Percentiles rank a stretch among this genome's conserved stretches.
phyloP scores from a whole-genome alignment of 2,888 invertebrate species.

The Acheta domesticus region DNA sequence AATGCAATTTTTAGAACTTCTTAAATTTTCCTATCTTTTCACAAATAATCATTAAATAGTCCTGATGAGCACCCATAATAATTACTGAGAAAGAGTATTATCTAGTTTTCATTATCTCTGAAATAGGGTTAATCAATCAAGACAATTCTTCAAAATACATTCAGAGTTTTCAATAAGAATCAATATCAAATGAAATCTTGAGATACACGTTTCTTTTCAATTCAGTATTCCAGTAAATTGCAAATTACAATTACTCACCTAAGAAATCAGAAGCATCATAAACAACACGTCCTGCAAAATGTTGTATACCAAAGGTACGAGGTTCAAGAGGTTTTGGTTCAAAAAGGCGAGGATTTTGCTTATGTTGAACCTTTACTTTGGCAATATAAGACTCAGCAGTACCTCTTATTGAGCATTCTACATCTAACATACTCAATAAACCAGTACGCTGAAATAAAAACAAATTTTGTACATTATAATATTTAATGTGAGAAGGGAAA shows the following conservation, averaged over 20 bases:
- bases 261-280: constrained; percentile 89
- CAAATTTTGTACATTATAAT: constrained; percentile 23
- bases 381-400: constrained; percentile 76
- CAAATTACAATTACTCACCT: constrained; percentile 43
- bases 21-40: too few species aligned
- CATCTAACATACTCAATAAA: constrained; percentile 85
- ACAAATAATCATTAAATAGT: too few species aligned
- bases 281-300: constrained; percentile 80
- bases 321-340: constrained; percentile 76
- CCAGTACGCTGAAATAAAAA: constrained; percentile 66
- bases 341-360: constrained; percentile 75
- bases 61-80: too few species aligned
- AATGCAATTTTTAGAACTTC: too few species aligned
- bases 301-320: constrained; percentile 83
- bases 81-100: too few species aligned
- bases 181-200: too few species aligned
- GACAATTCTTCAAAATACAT: too few species aligned
- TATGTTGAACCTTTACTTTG: constrained; percentile 76
- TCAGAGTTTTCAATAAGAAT: too few species aligned
- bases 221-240: too few species aligned
- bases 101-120: too few species aligned
- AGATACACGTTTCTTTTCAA: too few species aligned
- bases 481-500: constrained; percentile 24
- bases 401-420: constrained; percentile 81
- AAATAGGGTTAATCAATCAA: too few species aligned